Percentiles rank a stretch among this genome's conserved stretches.
Evolutionary conservation across 2,888 invertebrate genomes (phyloP).

Genomic region (Scaptomyza caliginosa): DNA sequence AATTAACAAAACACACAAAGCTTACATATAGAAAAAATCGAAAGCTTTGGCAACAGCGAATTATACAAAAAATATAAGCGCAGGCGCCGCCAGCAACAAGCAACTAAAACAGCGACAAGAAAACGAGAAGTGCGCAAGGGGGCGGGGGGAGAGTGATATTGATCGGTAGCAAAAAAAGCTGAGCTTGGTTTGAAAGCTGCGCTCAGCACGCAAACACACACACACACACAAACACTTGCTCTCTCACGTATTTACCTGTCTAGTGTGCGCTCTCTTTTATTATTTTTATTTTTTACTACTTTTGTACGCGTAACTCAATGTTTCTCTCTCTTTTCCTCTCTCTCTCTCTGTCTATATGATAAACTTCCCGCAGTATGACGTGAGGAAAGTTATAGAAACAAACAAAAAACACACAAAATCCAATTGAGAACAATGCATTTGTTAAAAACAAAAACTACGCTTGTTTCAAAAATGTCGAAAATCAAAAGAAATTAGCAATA

Average conservation of each 20-base stretch:
- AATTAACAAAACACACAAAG: neutral
- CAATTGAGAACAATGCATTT: conserved; percentile 64
- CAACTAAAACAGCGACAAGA: too few relatives aligned
- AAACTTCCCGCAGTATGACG: conserved; percentile 35
- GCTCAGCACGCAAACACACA: conserved; percentile 11
- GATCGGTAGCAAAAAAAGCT: conserved; percentile 29
- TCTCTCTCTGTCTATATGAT: conserved; percentile 3
- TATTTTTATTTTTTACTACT: conserved; percentile 2
- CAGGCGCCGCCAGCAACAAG: conserved; percentile 23
- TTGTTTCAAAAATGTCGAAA: conserved; percentile 64
- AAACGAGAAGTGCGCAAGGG: neutral
- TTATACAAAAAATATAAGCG: conserved; percentile 17
- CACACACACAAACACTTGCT: neutral
- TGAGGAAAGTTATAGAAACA: conserved; percentile 41
- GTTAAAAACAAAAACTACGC: conserved; percentile 66
- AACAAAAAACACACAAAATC: conserved; percentile 18
- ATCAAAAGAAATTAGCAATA: conserved; percentile 61
- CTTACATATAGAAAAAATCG: conserved; percentile 24
- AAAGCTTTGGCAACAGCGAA: conserved; percentile 32
- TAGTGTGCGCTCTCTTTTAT: conserved; percentile 17
- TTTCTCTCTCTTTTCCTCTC: conserved; percentile 2
- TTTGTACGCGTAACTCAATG: conserved; percentile 5
- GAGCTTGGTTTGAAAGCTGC: conserved; percentile 15
- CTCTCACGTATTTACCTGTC: conserved; percentile 16
- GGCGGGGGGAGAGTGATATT: conserved; percentile 11